phyloP scores from a whole-genome alignment of 2,888 invertebrate genomes.

The Eristalinus sepulchralis region DNA sequence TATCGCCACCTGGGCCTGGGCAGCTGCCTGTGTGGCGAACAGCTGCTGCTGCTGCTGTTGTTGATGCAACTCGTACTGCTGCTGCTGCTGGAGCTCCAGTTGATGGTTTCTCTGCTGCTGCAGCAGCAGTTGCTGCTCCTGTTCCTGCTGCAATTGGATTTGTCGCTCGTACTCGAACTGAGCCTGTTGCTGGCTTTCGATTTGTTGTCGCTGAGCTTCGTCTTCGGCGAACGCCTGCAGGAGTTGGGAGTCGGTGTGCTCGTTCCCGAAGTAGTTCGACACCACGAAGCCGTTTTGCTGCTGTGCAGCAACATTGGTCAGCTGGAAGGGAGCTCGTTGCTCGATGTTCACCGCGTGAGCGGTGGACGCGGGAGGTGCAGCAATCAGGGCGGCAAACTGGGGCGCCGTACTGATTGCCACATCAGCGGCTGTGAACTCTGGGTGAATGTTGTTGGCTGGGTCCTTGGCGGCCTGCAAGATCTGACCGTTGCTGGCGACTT shows the following conservation, averaged over 20 bases:
- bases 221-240: constrained; percentile 78
- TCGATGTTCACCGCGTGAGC: constrained; percentile 73
- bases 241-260: constrained; percentile 76
- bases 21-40: constrained; percentile 13
- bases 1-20: constrained; percentile 27
- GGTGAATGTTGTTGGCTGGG: constrained; percentile 76
- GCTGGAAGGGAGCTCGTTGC: constrained; percentile 75
- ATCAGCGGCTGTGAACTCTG: constrained; percentile 75
- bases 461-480: constrained; percentile 79
- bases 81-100: constrained; percentile 60
- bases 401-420: constrained; percentile 72
- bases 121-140: constrained; percentile 47
- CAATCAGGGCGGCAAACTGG: constrained; percentile 79
- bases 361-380: constrained; percentile 76
- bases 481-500: constrained; percentile 80
- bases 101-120: background rate
- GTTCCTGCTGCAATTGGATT: constrained; percentile 74
- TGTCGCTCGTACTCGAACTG: constrained; percentile 73
- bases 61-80: constrained; percentile 71
- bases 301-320: constrained; percentile 75
- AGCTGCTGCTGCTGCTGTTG: constrained; percentile 60
- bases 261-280: constrained; percentile 78
- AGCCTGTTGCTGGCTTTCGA: constrained; percentile 76
- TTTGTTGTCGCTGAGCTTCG: constrained; percentile 76
- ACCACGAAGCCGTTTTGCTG: constrained; percentile 78